Conservation (phyloP, 2,888 invertebrate genomes). For the Amphimallon solstitiale region DNA sequence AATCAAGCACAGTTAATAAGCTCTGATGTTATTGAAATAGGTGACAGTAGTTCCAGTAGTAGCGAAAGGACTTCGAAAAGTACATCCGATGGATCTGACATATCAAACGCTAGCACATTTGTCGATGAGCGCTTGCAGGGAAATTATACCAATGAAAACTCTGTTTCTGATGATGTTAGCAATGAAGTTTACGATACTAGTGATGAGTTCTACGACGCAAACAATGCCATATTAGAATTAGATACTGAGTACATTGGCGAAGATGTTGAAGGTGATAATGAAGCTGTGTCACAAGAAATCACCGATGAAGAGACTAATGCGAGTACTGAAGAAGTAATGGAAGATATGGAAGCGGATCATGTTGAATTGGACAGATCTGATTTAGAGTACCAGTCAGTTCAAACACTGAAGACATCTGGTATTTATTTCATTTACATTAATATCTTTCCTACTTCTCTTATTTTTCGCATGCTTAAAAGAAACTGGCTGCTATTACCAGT, state of each 20-base stretch:
- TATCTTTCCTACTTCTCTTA: too few species aligned
- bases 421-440: too few species aligned
- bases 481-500: too few species aligned
- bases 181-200: background rate
- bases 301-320: background rate
- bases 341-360: background rate
- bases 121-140: background rate
- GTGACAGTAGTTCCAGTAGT: slow-evolving; percentile 8
- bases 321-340: background rate
- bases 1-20: background rate
- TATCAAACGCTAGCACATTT: background rate
- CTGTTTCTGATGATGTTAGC: background rate
- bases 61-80: background rate
- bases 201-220: background rate
- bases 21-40: slow-evolving; percentile 18
- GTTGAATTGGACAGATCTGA: too few species aligned
- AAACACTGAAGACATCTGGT: too few species aligned
- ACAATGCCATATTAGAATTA: background rate
- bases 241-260: background rate
- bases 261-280: background rate
- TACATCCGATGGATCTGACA: background rate
- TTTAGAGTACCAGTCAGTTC: too few species aligned
- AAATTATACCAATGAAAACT: background rate
- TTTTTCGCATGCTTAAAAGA: too few species aligned
- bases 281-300: too few species aligned